Base-by-base conservation (phyloP, 2,888 invertebrate species). In the Drosophila colorata region DNA sequence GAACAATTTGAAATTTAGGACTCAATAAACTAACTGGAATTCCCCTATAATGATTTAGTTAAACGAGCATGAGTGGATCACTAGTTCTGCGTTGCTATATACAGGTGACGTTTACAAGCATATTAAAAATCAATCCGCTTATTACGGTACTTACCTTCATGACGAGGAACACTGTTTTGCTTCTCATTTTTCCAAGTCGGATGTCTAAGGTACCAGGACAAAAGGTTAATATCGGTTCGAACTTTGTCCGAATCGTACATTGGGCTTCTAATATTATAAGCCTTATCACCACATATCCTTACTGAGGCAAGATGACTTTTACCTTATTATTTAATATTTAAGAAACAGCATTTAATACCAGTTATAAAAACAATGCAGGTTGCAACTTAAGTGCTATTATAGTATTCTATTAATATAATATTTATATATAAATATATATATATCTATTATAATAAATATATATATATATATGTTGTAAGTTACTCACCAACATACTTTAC, bases 201-300 rank as follows among this genome's bases (percentile, higher is more conserved):
- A 93, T 96, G 95, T 93, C 95, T 96, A 93, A 95, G 95, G 94
- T 97, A 97, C 94, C 95, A 97, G 91, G 97, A 97, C 91, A 97
- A 94, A 90, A 96, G 95, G 91, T 96, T 96, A 92, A 97, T 96
- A 93, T 97, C 97, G 93, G 95, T 96, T 92, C 95, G 95, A 92
- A 97, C 95, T 93, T 96, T 96, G 89, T 96, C 95, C 91, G 95
- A 94, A 75, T 93, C 92, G 87, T 93, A 94, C 78, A 95, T 95
- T 72, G 96, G 95, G 90, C 95, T 94, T 90, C 97, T 95, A 92
- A 95, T 94, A 90, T 95, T 94, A 93, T 95, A 96, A 84, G 95
- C 95, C 93, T 95, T 96, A 90, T 95, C 95, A 90, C 96, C 97
- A 91, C 96, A 95, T 94, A 96, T 97, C 91, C 95, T 95, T 91